These are phyloP conservation scores for Brachionus sp. DNA, from an alignment of 1,140 invertebrate species.

Conservation along the genomic window DNA sequence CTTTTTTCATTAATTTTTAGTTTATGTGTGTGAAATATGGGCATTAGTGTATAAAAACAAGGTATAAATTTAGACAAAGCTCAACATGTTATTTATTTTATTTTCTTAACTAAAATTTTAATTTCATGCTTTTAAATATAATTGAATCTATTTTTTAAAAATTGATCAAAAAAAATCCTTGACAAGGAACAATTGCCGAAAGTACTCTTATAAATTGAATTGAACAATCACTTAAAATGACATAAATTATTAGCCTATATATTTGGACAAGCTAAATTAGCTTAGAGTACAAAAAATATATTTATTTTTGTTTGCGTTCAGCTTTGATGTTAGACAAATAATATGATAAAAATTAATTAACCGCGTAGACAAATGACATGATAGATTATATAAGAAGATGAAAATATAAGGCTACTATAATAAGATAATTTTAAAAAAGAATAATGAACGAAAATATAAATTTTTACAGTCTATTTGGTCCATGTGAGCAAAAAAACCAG, in stretches of 20 bases:
- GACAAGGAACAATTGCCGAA: not conserved
- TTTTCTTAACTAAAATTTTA: not conserved
- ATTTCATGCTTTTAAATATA: not conserved
- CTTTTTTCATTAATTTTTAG: not conserved
- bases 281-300: not conserved
- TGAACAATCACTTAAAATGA: not conserved
- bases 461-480: slow-evolving; percentile 21
- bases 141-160: not conserved
- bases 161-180: not conserved
- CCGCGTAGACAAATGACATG: not conserved
- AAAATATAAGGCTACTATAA: not conserved
- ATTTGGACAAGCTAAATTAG: not conserved
- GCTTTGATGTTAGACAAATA: not conserved
- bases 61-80: not conserved
- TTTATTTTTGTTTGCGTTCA: not conserved
- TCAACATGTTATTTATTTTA: not conserved
- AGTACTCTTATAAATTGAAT: not conserved
- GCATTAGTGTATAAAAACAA: not conserved
- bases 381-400: not conserved
- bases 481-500: not conserved
- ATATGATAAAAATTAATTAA: not conserved
- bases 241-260: not conserved
- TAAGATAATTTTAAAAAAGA: not conserved
- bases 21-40: not conserved
- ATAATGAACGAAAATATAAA: not conserved